Conservation (phyloP, 2,888 invertebrate species). For the Eupithecia tripunctaria region DNA sequence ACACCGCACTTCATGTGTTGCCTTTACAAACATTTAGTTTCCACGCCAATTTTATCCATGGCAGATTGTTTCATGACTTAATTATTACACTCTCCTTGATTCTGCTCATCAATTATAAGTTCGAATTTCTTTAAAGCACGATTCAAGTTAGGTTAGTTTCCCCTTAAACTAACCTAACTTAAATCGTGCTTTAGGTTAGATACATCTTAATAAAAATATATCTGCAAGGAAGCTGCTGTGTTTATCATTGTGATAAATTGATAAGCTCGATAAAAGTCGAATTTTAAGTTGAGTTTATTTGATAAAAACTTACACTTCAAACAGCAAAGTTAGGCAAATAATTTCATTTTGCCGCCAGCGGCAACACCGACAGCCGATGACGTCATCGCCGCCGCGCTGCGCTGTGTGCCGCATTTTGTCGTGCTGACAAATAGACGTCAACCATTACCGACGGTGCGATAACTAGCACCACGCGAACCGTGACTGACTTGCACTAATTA, state of each 20-base stretch:
- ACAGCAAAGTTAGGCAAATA: background rate
- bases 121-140: background rate
- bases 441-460: constrained; percentile 8
- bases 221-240: background rate
- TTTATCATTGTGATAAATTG: too few species aligned
- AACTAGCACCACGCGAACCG: constrained; percentile 32
- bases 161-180: too few species aligned
- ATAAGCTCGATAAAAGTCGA: too few species aligned
- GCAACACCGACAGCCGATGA: too few species aligned
- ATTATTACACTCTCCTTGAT: background rate
- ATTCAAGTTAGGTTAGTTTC: too few species aligned
- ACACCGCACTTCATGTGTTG: background rate
- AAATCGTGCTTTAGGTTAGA: too few species aligned
- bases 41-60: background rate
- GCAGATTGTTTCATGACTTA: background rate
- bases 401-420: background rate
- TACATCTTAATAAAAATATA: background rate
- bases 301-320: background rate
- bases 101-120: background rate
- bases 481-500: constrained; percentile 60
- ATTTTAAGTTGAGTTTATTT: too few species aligned
- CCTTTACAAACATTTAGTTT: background rate
- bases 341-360: background rate
- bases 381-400: background rate
- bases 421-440: background rate